phyloP scores from a whole-genome alignment of 2,888 invertebrate species.

The Cotesia congregata region DNA sequence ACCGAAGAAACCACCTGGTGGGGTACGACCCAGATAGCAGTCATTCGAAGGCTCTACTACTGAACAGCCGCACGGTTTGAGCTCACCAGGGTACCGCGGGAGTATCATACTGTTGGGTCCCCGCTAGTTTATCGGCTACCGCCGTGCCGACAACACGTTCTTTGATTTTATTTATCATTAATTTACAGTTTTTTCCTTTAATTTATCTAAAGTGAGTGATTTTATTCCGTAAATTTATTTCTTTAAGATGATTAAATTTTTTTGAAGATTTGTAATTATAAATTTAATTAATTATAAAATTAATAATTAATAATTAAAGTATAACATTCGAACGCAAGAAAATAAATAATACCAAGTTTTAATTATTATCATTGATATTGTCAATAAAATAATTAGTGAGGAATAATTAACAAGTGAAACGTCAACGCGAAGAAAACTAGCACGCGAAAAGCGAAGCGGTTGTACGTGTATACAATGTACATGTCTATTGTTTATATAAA shows the following conservation, averaged over 20 bases:
- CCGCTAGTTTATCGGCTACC: slow-evolving; percentile 63
- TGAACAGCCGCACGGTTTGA: slow-evolving; percentile 39
- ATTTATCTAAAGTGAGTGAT: not conserved
- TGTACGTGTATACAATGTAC: not conserved
- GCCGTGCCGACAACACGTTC: slow-evolving; percentile 57
- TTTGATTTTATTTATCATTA: slow-evolving; percentile 19
- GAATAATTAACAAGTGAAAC: slow-evolving; percentile 17
- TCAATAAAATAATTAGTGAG: too few species aligned
- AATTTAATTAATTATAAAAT: too few species aligned
- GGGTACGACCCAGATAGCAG: slow-evolving; percentile 67
- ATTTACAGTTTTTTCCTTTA: slow-evolving; percentile 21
- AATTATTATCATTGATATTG: too few species aligned
- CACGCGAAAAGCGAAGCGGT: slow-evolving; percentile 25
- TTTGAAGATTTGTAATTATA: too few species aligned
- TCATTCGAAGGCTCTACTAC: slow-evolving; percentile 63
- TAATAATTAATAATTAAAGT: not conserved
- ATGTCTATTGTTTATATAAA: slow-evolving; percentile 7
- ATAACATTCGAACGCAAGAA: not conserved
- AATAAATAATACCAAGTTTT: too few species aligned
- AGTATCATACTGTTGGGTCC: slow-evolving; percentile 39
- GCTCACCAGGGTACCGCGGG: slow-evolving; percentile 18
- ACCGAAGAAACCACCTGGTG: slow-evolving; percentile 50
- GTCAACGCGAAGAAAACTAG: slow-evolving; percentile 15
- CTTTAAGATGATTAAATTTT: too few species aligned
- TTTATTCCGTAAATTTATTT: too few species aligned